phyloP scores from a whole-genome alignment of 2,797 vertebrate species.

The Fratercula arctica region DNA sequence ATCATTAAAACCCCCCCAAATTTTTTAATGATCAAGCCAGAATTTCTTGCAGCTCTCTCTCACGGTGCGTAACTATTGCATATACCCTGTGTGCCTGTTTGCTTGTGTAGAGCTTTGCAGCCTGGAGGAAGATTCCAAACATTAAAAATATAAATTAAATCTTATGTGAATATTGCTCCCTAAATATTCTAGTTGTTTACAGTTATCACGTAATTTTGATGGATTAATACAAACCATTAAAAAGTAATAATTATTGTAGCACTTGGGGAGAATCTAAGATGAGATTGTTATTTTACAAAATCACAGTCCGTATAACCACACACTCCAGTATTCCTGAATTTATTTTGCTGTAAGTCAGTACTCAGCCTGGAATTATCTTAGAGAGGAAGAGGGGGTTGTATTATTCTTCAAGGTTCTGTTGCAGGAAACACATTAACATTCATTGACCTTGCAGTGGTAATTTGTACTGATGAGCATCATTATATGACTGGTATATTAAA shows the following conservation, averaged over 20 bases:
- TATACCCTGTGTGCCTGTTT: not conserved
- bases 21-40: not conserved
- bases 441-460: conserved; percentile 48
- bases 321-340: not conserved
- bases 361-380: conserved; percentile 33
- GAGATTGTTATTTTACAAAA: not conserved
- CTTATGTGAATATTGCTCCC: not conserved
- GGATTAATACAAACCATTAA: conserved; percentile 15
- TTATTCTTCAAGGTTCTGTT: conserved; percentile 52
- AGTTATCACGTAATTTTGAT: not conserved
- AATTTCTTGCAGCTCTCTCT: not conserved
- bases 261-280: not conserved
- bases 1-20: not conserved
- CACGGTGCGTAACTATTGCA: not conserved
- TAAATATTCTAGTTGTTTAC: conserved; percentile 11
- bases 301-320: not conserved
- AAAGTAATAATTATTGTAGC: not conserved
- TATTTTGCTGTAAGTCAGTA: conserved; percentile 33
- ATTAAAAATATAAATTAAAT: conserved; percentile 31
- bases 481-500: conserved; percentile 45
- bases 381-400: not conserved
- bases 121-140: not conserved
- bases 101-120: not conserved
- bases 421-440: conserved; percentile 52
- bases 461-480: conserved; percentile 57